Evolutionary conservation across 2,888 invertebrate species (phyloP), one percentile per base, ranked within the genome.

Genomic region (Philonicus albiceps): DNA sequence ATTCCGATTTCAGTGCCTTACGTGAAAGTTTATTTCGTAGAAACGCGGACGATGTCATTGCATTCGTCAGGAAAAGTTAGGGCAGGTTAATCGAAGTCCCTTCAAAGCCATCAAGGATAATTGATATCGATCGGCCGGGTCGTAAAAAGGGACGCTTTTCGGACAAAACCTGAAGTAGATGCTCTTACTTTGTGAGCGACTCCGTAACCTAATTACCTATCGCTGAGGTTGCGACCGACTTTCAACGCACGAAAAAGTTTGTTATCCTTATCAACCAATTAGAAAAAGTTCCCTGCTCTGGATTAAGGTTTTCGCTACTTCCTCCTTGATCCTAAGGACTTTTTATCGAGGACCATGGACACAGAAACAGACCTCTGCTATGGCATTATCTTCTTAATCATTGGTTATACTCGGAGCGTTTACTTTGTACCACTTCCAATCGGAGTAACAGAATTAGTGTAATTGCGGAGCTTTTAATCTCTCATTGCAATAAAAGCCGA

Each of bases 381-480:
- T 80, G 53, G 22, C 40, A 53, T 80, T 53, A 53, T 53, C 53
- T 53, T 80, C 31, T 53, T 53, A 80, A 80, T 80, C 80, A 80
- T 53, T 53, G 80, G 49, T 53, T 80, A 76, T 76, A 76, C 27
- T 43, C 43, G 55, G 53, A 53, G 30, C 80, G 49, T 80, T 80
- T 80, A 80, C 53, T 80, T 53, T 53, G 30, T 53, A 80, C 49
- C 49, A 53, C 80, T 80, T 49, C 49, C 53, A 80, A 76, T 76
- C 37, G 22, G 6, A 40, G 76, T 27, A 76, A 1, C 76, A 40
- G 40, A 76, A 76, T 76, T 76, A 76, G 40, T 76, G 80, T 80
- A 80, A 80, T 80, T 80, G 80, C 80, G 30, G 53, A 80, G 80
- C 80, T 53, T 53, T 80, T 80, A 80, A 80, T 80, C 80, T 80